Conservation (phyloP, 1,140 invertebrate species). For the Spodoptera litura region DNA sequence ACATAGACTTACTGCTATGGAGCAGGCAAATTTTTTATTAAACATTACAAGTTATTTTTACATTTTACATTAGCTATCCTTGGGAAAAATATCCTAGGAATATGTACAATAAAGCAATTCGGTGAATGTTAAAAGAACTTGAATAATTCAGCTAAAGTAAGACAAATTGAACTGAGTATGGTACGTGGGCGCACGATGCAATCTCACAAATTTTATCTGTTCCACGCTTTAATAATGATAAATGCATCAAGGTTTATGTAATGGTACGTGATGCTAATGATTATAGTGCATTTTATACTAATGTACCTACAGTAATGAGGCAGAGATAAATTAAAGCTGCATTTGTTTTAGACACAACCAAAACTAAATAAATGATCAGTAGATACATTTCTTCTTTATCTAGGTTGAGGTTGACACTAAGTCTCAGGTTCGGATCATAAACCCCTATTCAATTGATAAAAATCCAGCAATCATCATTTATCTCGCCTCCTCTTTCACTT, state of each 20-base stretch:
- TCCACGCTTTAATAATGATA: slow-evolving; percentile 39
- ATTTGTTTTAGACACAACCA: too few species aligned
- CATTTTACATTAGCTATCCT: too few species aligned
- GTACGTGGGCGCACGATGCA: slow-evolving; percentile 29
- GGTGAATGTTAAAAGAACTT: slow-evolving; percentile 27
- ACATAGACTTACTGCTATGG: too few species aligned
- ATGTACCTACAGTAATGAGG: neutral
- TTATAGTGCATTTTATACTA: neutral
- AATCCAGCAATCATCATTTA: slow-evolving; percentile 10
- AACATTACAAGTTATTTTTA: too few species aligned
- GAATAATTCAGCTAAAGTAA: slow-evolving; percentile 38
- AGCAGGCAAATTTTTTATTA: too few species aligned
- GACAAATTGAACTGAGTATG: slow-evolving; percentile 27
- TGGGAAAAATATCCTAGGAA: too few species aligned
- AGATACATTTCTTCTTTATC: too few species aligned
- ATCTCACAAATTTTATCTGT: slow-evolving; percentile 39
- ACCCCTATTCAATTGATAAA: slow-evolving; percentile 17
- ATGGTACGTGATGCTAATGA: neutral
- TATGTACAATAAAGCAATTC: slow-evolving; percentile 1
- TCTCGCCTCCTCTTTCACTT: slow-evolving; percentile 3
- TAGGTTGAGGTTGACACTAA: too few species aligned
- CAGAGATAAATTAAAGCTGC: neutral
- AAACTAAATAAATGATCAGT: too few species aligned
- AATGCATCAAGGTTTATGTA: slow-evolving; percentile 25
- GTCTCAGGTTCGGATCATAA: neutral